These are phyloP conservation scores for Chrysolina americana DNA, from an alignment of 2,888 invertebrate species.

Conservation along the genomic window DNA sequence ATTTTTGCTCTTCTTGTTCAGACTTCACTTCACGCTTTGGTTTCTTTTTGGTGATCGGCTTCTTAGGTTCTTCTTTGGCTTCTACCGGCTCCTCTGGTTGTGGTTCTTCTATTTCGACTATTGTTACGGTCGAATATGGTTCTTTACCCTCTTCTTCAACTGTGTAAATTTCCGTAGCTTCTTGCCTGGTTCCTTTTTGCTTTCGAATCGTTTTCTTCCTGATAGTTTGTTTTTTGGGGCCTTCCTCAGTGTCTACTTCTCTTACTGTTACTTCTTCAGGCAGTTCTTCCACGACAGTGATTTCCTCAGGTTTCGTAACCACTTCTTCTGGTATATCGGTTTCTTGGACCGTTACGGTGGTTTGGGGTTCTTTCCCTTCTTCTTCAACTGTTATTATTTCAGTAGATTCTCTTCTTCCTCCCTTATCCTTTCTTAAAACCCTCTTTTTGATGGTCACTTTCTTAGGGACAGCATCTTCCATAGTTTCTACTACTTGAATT, in stretches of 20 bases:
- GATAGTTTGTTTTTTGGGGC: slow-evolving; percentile 53
- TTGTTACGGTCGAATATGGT: slow-evolving; percentile 55
- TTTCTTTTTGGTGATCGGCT: slow-evolving; percentile 23
- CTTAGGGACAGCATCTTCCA: slow-evolving; percentile 57
- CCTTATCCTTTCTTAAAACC: slow-evolving; percentile 68
- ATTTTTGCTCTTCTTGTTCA: slow-evolving; percentile 52
- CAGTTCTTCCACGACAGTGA: slow-evolving; percentile 50
- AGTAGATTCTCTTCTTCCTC: slow-evolving; percentile 66
- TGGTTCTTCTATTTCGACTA: slow-evolving; percentile 56
- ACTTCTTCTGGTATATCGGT: slow-evolving; percentile 47
- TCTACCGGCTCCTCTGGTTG: slow-evolving; percentile 52
- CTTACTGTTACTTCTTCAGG: slow-evolving; percentile 54
- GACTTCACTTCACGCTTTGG: slow-evolving; percentile 43
- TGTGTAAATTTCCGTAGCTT: slow-evolving; percentile 60
- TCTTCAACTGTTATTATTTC: slow-evolving; percentile 69
- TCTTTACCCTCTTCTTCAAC: slow-evolving; percentile 61
- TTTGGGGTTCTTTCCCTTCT: slow-evolving; percentile 68
- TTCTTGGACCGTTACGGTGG: slow-evolving; percentile 60
- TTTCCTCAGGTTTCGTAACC: slow-evolving; percentile 46
- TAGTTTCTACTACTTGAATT: slow-evolving; percentile 56
- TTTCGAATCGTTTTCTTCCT: slow-evolving; percentile 65
- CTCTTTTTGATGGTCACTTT: slow-evolving; percentile 66
- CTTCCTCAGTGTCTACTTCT: slow-evolving; percentile 49
- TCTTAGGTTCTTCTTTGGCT: slow-evolving; percentile 34
- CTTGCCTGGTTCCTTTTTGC: slow-evolving; percentile 62